phyloP scores from a whole-genome alignment of 2,113 vertebrate genomes.

The Siniperca knerii region DNA sequence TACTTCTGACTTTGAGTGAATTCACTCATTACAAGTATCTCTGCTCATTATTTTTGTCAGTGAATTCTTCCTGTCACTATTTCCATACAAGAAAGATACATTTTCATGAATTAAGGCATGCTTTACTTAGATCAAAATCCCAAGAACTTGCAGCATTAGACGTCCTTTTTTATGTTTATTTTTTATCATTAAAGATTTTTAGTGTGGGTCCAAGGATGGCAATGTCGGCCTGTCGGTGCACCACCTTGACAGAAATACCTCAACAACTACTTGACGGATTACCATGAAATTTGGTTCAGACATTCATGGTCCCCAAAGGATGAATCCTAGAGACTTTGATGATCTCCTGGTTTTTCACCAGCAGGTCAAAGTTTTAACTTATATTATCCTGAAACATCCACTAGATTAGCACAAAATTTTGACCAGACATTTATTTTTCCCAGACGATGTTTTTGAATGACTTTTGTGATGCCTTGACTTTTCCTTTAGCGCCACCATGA shows the following conservation, averaged over 20 bases:
- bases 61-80: not conserved
- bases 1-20: not conserved
- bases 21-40: not conserved
- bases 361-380: not conserved
- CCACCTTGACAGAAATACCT: not conserved
- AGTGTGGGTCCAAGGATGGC: not conserved
- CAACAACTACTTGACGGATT: not conserved
- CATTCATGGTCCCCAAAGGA: not conserved
- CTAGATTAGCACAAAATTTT: not conserved
- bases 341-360: not conserved
- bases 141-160: not conserved
- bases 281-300: not conserved
- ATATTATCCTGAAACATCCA: not conserved
- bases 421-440: not conserved
- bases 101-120: not conserved
- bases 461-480: not conserved
- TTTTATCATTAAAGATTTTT: not conserved
- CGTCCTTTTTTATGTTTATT: not conserved
- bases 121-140: not conserved
- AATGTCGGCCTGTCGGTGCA: no score
- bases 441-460: not conserved
- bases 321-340: not conserved
- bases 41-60: not conserved
- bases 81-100: not conserved
- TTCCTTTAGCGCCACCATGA: not conserved